Evolutionary conservation across 2,888 invertebrate species (phyloP), one percentile per base, ranked within the genome.

Genomic region (Malacosoma neustria): DNA sequence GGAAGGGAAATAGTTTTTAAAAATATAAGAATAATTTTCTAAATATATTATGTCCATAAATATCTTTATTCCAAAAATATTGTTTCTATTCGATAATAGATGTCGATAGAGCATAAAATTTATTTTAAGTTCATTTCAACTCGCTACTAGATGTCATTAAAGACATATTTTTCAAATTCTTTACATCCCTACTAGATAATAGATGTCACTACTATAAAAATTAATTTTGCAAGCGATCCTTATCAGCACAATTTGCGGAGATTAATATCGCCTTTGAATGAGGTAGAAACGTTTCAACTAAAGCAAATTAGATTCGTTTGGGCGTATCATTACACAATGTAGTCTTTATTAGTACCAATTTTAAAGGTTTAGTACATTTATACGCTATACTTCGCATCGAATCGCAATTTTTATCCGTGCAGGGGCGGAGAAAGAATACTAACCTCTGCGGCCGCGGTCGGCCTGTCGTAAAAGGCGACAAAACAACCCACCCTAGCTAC

Each of bases 191-290:
- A 59, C 35, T 54, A 30, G 11, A 9, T 42, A 37, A 46, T 31
- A 69, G 71, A 67, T 63, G 57, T 39, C 62, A 37, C 35, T 38
- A 47, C 34, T 0, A 35, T 49, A 46, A 13, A 2, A 13, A 41
- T 45, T 29, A 9, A 34, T 36, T 12, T 32, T 37, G 14, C 39
- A 36, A 38, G 31, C 46, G 57, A 56, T 56, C 49, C 41, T 48
- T 54, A 67, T 66, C 67, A 45, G 40, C 40, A 34, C 44, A 55
- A 53, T 54, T 53, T 43, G 37, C 41, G 40, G 41, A 43, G 59
- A 61, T 63, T 49, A 40, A 48, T 54, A 62, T 60, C 58, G 41
- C 38, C 45, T 32, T 38, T 52, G 46, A 51, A 13, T 37, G 35
- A 9, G 11, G 22, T 22, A 22, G 22, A 29, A 38, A 36, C 36